Evolutionary conservation across 2,888 invertebrate species (phyloP).

Genomic region (Drosophila phalerata): DNA sequence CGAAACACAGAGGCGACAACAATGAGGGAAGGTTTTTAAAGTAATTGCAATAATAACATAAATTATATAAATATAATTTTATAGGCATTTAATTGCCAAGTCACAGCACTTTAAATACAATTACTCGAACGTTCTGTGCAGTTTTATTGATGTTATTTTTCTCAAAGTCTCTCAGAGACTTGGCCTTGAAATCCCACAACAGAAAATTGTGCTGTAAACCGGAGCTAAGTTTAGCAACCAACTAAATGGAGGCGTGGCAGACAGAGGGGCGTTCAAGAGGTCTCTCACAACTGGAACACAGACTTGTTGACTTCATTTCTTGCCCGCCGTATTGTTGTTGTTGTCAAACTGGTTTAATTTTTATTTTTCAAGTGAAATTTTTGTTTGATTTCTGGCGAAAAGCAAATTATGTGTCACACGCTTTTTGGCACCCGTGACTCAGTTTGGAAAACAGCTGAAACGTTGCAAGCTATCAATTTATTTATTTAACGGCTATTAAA

Average conservation of each 20-base stretch:
- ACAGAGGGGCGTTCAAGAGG: constrained; percentile 1
- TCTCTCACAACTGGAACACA: constrained; percentile 50
- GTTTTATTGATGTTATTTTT: constrained; percentile 42
- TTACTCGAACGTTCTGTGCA: constrained; percentile 51
- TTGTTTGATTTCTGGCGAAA: constrained; percentile 38
- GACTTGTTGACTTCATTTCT: constrained; percentile 42
- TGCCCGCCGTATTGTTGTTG: constrained; percentile 5
- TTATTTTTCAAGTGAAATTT: constrained; percentile 50
- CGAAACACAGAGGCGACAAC: too few species aligned
- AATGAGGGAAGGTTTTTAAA: not conserved
- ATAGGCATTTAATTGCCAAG: constrained; percentile 74
- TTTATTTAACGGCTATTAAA: not conserved
- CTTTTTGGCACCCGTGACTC: constrained; percentile 29
- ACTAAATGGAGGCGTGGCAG: constrained; percentile 25
- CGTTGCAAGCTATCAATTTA: not conserved
- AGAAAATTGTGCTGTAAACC: constrained; percentile 55
- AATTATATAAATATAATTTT: constrained; percentile 48
- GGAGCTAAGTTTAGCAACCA: constrained; percentile 37
- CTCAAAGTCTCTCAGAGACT: constrained; percentile 2
- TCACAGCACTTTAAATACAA: constrained; percentile 6
- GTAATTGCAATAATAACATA: constrained; percentile 17
- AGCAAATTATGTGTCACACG: constrained; percentile 39
- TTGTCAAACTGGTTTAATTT: constrained; percentile 51
- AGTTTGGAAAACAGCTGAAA: constrained; percentile 18
- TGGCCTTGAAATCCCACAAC: constrained; percentile 54